Evolutionary conservation across 2,797 vertebrate species (phyloP), one percentile per base, ranked within the genome.

Genomic region (Cetoscarus ocellatus): DNA sequence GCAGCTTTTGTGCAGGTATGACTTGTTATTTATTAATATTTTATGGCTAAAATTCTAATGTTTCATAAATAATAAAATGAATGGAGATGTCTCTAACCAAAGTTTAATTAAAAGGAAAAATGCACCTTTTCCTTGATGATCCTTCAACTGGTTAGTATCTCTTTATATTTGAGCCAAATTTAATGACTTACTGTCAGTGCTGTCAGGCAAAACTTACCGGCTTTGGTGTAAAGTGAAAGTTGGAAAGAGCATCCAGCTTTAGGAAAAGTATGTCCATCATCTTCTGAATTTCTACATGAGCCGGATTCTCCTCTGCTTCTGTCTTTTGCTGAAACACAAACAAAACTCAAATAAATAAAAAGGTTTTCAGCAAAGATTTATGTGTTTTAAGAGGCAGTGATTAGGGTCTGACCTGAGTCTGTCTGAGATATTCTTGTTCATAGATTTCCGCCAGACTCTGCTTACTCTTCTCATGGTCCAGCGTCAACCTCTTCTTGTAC

Each of bases 381-480:
- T 40, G 0, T 40, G 0, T 35, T 49, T 51, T 1, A 2, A 61
- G 14, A 17, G 15, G 4, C 2, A 54, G 35, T 60, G 5, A 61
- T 7, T 40, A 62, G 68, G 2, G 9, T 70, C 82, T 65, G 85
- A 99, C 98, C 97, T 98, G 95, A 48, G 91, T 94, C 85, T 97
- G 96, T 81, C 97, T 99, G 77, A 97, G 66, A 83, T 96, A 99
- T 79, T 99, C 97, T 43, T 99, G 96, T 63, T 99, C 97, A 6
- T 99, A 99, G 79, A 99, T 95, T 86, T 99, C 95, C 38, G 98
- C 97, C 0, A 99, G 94, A 86, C 98, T 99, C 84, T 96, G 89
- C 72, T 99, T 99, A 93, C 98, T 99, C 91, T 99, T 99, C 83
- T 99, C 97, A 0, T 99, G 97, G 84, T 99, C 97, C 89, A 99